These are phyloP conservation scores for Papilio aristodemus DNA, from an alignment of 1,140 invertebrate genomes.

Conservation along the genomic window DNA sequence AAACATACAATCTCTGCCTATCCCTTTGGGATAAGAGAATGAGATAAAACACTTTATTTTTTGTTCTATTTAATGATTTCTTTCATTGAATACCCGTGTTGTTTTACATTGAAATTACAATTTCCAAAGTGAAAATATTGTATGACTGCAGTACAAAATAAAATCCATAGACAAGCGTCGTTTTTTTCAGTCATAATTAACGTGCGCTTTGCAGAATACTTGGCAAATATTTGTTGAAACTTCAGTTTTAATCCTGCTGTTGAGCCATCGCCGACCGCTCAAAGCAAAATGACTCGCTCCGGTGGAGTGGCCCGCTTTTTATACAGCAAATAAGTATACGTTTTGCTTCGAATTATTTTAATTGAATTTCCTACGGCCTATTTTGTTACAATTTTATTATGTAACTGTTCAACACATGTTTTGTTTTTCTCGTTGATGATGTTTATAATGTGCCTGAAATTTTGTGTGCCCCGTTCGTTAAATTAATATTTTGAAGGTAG, in stretches of 20 bases:
- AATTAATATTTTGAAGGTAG: no score
- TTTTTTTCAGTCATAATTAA: constrained; percentile 28
- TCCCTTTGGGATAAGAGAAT: no score
- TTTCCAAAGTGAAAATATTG: not conserved
- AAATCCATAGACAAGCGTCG: constrained; percentile 28
- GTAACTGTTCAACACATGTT: no score
- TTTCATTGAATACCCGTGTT: no score
- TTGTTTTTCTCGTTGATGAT: no score
- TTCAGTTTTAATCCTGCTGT: constrained; percentile 27
- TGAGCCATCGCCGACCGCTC: constrained; percentile 13
- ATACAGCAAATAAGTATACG: constrained; percentile 15
- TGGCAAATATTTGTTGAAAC: constrained; percentile 31
- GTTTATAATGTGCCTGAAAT: no score
- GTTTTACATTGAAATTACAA: no score
- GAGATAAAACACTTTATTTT: no score
- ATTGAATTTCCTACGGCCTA: constrained; percentile 7
- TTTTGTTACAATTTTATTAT: no score
- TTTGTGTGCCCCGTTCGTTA: no score
- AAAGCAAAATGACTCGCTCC: not conserved
- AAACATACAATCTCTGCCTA: no score
- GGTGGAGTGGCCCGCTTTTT: constrained; percentile 23
- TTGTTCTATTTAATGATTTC: no score
- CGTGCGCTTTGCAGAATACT: constrained; percentile 21
- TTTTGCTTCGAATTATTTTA: constrained; percentile 13
- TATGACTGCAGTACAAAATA: constrained; percentile 18